phyloP scores from a whole-genome alignment of 2,797 vertebrate genomes.

The Acanthurus leucopareius region DNA sequence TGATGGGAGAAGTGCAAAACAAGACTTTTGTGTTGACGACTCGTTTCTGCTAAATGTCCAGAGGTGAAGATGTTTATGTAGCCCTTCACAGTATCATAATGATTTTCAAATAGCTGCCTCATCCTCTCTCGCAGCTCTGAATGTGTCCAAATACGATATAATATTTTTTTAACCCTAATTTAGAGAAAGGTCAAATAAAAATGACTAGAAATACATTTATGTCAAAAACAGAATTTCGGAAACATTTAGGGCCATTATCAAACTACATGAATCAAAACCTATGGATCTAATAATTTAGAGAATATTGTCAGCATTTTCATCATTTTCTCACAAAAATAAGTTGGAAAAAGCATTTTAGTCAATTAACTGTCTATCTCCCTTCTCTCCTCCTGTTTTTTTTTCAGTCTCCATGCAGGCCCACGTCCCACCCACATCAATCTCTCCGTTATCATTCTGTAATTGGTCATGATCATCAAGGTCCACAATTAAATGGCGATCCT shows the following conservation, averaged over 20 bases:
- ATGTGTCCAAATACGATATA: not conserved
- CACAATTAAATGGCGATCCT: constrained; percentile 84
- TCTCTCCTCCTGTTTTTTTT: not conserved
- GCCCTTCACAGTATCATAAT: constrained; percentile 17
- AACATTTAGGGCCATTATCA: not conserved
- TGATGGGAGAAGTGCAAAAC: constrained; percentile 34
- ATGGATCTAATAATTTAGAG: not conserved
- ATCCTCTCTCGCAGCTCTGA: not conserved
- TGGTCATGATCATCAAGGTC: constrained; percentile 83
- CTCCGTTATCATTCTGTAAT: constrained; percentile 83
- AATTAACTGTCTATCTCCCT: not conserved
- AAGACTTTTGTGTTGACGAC: constrained; percentile 18
- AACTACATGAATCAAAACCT: not conserved
- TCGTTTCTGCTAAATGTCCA: constrained; percentile 15
- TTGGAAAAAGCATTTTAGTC: constrained; percentile 5
- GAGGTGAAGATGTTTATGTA: constrained; percentile 46
- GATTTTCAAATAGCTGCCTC: constrained; percentile 6
- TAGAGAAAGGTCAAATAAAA: constrained; percentile 13
- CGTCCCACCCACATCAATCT: constrained; percentile 75
- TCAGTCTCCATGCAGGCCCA: constrained; percentile 30
- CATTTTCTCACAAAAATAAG: not conserved
- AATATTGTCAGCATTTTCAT: not conserved
- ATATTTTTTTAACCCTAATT: not conserved
- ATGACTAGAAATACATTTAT: not conserved
- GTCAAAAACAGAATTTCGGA: not conserved